Percentiles rank a stretch among this genome's conserved stretches.
Conservation (phyloP, 2,113 vertebrate genomes). For the Condylura cristata region DNA sequence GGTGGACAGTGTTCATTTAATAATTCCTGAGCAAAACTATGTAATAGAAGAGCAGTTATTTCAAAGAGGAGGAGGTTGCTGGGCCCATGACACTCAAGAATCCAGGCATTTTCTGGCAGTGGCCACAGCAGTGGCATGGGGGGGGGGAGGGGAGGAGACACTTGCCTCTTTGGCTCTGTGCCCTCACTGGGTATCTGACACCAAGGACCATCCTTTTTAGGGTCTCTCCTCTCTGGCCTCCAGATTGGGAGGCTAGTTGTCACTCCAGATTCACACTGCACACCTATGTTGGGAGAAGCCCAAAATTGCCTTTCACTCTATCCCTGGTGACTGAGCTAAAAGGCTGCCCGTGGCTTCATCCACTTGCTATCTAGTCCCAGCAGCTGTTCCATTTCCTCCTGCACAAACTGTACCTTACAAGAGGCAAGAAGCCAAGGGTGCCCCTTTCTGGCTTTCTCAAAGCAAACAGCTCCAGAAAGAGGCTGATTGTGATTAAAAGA, state of each 20-base stretch:
- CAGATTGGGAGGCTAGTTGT: not conserved
- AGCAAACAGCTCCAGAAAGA: not conserved
- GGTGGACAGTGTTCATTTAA: not conserved
- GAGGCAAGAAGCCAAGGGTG: not conserved
- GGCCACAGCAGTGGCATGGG: not conserved
- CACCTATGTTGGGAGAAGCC: not conserved
- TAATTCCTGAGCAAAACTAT: not conserved
- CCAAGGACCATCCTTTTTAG: not conserved
- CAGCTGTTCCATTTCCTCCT: not conserved
- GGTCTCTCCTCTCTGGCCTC: not conserved
- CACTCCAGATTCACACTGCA: not conserved
- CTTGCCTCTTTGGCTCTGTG: not conserved
- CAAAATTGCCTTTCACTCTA: not conserved
- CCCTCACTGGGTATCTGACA: not conserved
- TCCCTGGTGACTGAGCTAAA: not conserved
- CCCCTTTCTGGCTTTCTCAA: not conserved
- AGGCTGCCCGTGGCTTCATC: not conserved
- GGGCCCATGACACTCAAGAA: not conserved
- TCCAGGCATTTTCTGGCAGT: not conserved
- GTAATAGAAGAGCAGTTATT: not conserved
- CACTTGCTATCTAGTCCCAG: not conserved
- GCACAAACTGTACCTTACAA: not conserved
- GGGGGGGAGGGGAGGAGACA: accelerated
- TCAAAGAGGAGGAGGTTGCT: not conserved
- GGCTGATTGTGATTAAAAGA: not conserved